phyloP scores from a whole-genome alignment of 2,888 invertebrate species.

The Merodon equestris region DNA sequence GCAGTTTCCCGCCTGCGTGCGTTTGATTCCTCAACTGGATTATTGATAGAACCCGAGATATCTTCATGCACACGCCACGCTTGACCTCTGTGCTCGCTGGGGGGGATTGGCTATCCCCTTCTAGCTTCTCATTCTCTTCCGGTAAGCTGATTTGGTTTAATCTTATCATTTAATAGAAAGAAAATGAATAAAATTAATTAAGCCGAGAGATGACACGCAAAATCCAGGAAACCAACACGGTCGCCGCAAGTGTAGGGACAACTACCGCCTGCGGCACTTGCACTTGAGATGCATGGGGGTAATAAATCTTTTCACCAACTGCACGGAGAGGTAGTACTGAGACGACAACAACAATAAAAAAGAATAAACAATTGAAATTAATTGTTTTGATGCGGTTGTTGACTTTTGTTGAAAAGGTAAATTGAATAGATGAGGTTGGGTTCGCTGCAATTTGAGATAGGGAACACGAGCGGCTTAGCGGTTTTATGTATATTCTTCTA shows the following conservation, averaged over 20 bases:
- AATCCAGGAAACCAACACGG: neutral
- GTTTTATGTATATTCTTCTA: too few relatives aligned
- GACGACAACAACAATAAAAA: neutral
- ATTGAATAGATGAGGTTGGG: too few relatives aligned
- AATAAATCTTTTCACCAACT: conserved; percentile 28
- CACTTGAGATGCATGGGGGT: neutral
- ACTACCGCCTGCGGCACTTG: too few relatives aligned
- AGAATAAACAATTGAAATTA: conserved; percentile 13
- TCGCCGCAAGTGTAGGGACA: too few relatives aligned
- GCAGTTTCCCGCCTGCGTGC: neutral
- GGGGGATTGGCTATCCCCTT: neutral
- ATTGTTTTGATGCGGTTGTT: conserved; percentile 45
- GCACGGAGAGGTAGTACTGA: neutral
- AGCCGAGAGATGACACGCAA: conserved; percentile 3
- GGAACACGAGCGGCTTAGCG: too few relatives aligned
- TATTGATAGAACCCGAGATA: conserved; percentile 28
- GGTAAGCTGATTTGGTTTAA: neutral
- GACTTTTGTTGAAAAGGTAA: conserved; percentile 33
- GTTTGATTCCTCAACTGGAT: conserved; percentile 5
- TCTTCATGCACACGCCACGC: conserved; percentile 30
- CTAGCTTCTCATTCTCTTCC: neutral
- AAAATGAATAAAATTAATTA: conserved; percentile 25
- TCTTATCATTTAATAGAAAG: conserved; percentile 40
- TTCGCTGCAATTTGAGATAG: conserved; percentile 30
- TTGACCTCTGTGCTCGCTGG: conserved; percentile 27